Percentiles rank a stretch among this genome's conserved stretches.
These are phyloP conservation scores for Bombus sibiricus DNA, from an alignment of 1,140 invertebrate species.

Conservation along the genomic window DNA sequence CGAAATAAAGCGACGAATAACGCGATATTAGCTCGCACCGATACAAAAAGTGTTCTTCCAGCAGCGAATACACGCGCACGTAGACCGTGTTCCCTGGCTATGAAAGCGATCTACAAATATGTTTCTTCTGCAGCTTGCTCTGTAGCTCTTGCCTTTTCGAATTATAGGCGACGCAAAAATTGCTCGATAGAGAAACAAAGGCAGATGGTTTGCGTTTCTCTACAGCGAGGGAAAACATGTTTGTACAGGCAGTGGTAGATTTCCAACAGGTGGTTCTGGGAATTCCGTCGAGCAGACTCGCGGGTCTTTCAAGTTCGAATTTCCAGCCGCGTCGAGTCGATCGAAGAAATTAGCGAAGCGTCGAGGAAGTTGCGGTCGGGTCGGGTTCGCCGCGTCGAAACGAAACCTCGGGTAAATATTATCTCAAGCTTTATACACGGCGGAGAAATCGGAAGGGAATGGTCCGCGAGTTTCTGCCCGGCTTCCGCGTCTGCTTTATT, in stretches of 20 bases:
- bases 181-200: neutral
- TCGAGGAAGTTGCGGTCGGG: neutral
- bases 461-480: neutral
- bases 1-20: no score
- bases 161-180: neutral
- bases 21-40: no score
- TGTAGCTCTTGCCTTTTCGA: no score
- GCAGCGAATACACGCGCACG: no score
- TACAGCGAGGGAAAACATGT: constrained; percentile 22
- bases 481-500: neutral
- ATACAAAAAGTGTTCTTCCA: no score
- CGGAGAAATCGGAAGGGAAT: constrained; percentile 18
- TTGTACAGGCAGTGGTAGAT: constrained; percentile 26
- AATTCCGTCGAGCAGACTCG: neutral
- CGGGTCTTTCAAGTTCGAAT: neutral
- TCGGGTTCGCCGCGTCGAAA: neutral
- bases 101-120: no score
- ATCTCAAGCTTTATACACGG: neutral
- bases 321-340: neutral
- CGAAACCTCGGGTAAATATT: constrained; percentile 28
- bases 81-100: no score
- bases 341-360: constrained; percentile 24
- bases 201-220: no score
- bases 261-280: constrained; percentile 63
- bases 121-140: no score